Evolutionary conservation across 2,888 invertebrate species (phyloP), one percentile per base, ranked within the genome.

Genomic region (Eulithis prunata): DNA sequence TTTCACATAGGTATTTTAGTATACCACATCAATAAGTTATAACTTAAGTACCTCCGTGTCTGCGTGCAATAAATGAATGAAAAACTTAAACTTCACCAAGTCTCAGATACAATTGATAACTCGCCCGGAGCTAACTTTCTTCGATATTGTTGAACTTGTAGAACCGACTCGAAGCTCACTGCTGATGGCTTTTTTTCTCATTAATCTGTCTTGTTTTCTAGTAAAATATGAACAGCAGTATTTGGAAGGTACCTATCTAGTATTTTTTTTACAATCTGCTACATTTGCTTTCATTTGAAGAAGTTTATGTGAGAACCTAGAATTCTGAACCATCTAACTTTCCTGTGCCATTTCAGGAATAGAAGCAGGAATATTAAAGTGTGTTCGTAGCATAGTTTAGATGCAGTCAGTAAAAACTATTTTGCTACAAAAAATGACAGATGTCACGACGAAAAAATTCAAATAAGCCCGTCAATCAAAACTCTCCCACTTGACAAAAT

Each of bases 61-160:
- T 57, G 62, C 57, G 81, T 86, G 85, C 86, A 86, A 88, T 88
- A 89, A 90, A 89, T 86, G 87, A 86, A 86, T 87, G 83, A 87
- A 86, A 88, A 90, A 87, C 84, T 87, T 77, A 78, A 90, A 87
- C 84, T 87, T 77, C 78, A 79, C 72, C 78, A 85, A 88, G 84
- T 81, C 70, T 75, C 75, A 83, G 89, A 89, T 87, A 88, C 89
- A 89, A 89, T 89, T 89, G 89, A 89, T 89, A 91, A 89, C 85
- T 88, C 79, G 87, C 84, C 79, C 73, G 75, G 70, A 84, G 88
- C 84, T 80, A 86, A 89, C 87, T 89, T 90, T 87, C 78, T 83
- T 85, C 80, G 85, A 87, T 89, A 90, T 88, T 88, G 88, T 87
- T 81, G 83, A 75, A 80, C 73, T 36, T 75, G 75, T 78, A 75